Evolutionary conservation across 2,113 vertebrate species (phyloP), one percentile per base, ranked within the genome.

Genomic region (Melanotaenia duboulayi): DNA sequence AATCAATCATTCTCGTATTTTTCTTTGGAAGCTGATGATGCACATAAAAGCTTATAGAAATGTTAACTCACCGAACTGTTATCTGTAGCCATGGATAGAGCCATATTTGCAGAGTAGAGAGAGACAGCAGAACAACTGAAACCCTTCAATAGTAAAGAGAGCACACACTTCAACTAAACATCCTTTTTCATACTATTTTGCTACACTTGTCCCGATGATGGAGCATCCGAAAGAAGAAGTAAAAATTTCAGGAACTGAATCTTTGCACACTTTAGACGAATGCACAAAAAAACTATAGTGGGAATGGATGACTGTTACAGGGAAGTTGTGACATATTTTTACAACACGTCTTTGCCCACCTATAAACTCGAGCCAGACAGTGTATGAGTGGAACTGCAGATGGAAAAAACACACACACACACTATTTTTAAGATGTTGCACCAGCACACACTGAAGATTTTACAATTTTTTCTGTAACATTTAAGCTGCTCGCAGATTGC

Each of bases 151-250:
- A 88, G 52, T 58, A 23, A 50, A 14, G 60, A 77, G 1, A 74
- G 5, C n/a, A 60, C 59, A 40, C 46, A 76, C 35, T 0, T 69
- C 23, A 20, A 35, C 17, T 17, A 44, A 65, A 49, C 49, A 35
- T 70, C 63, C 46, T 35, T 63, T 77, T 71, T 57, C n/a, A 52
- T 9, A 48, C 28, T 12, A 37, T 49, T 54, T 44, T 58, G 0
- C 19, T 20, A 44, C 50, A 28, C 10, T 65, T 14, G 7, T 49
- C 25, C 35, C 70, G 51, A 76, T 35, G 58, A 37, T 14, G 16
- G 35, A n/a, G 50, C 19, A n/a, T 37, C 42, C 78, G 64, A 91
- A 93, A 90, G 79, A 63, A 89, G 91, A 90, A 92, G 85, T 86
- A 1, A 2, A 0, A 2, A 70, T 78, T 85, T 89, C 35, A 86